Base-by-base conservation (phyloP, 2,113 vertebrate genomes). In the Heteronetta atricapilla region DNA sequence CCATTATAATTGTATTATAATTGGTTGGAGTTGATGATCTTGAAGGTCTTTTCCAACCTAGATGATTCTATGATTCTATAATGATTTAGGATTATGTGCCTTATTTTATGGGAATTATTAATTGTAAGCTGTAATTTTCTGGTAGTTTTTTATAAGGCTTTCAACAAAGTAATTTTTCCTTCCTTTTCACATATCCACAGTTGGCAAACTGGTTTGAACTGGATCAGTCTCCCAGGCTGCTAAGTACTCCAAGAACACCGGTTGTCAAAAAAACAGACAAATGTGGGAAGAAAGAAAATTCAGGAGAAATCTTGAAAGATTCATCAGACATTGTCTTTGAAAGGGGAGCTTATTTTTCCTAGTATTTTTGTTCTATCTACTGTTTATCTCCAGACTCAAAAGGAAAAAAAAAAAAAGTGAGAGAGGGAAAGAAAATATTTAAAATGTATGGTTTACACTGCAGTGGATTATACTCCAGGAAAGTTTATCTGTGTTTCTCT, bases 111-210 rank as follows among this genome's bases (percentile, higher is more conserved):
- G 46, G 50, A 88, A 81, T 1, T 74, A 79, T 68, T 11, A 69
- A 79, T 46, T 58, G 8, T n/a, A 44, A 0, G 1, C 22, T 91
- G 31, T 77, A 64, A n/a, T 70, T 77, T 88, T 34, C 20, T 11
- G 21, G 48, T 80, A 68, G 42, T 64, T 91, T 86, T 84, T 82
- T 22, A 46, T 42, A 55, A 82, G 21, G 2, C 10, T 92, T 91
- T 88, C 56, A 75, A 10, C 59, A 78, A 79, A 56, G 28, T 64
- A 21, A 33, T 80, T 81, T 77, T 82, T 9, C n/a, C 19, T 67
- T n/a, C 34, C 62, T 60, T 92, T 85, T 46, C 26, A 22, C 1
- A 0, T 29, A 70, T 11, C 19, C 1, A 0, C 6, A 33, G 4
- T 79, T 69, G 31, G 4, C 12, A 11, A 40, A 69, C 36, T 77